Evolutionary conservation across 2,888 invertebrate species (phyloP), one percentile per base, ranked within the genome.

Genomic region (Zaprionus obscuricornis): DNA sequence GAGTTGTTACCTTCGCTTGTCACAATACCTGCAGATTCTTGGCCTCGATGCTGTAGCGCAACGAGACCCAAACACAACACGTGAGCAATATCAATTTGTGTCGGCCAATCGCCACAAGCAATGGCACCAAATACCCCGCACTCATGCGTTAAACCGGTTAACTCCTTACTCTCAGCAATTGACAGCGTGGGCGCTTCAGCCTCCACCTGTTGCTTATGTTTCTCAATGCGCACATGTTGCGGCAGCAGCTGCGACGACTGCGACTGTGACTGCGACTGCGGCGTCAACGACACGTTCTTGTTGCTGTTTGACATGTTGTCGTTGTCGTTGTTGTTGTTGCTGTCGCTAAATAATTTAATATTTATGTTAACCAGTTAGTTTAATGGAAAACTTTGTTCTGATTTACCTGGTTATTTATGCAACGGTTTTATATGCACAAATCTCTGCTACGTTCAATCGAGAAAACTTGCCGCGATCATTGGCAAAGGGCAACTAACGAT

Each of bases 1-100:
- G 94, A 93, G 85, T 94, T 94, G 71, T 94, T 94, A 50, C 97
- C 98, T 89, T 95, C 95, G 81, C 97, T 96, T 39, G 98, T 98
- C 56, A 98, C 98, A 59, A 99, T 98, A 13, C 99, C 99, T 2
- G 98, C 98, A 75, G 98, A 98, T 91, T 99, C 99, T 91, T 99
- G 99, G n/a, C 99, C 99, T 90, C 99, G 95, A 92, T 98, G 98
- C 89, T 98, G 98, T 43, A 98, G 90, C 0, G 97, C 98, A 6
- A 98, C 96, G 43, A 98, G 91, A 37, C 98, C 98, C 81, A 98
- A 92, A 87, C 97, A 97, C 87, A 98, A 94, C 67, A 97, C 95
- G 90, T 97, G 97, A 1, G 95, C 94, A 24, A 98, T 94, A 89
- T 98, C 97, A 56, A 98, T 93, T 77, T 95, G 94, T 0, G 97